Evolutionary conservation across 2,888 invertebrate genomes (phyloP), one percentile per base, ranked within the genome.

Genomic region (Lamellibrachia satsuma): DNA sequence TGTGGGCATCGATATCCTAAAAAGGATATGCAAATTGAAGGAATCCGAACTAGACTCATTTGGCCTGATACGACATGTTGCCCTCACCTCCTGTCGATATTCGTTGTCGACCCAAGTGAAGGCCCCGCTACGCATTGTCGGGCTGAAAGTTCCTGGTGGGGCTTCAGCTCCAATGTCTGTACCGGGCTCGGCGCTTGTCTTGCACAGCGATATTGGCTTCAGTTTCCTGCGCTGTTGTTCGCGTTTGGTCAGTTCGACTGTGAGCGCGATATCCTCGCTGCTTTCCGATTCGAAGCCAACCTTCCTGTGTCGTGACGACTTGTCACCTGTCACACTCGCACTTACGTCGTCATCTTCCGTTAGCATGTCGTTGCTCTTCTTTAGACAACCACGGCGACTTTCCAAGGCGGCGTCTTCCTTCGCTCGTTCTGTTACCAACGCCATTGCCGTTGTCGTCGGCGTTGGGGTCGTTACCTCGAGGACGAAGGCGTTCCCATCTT

Each of bases 181-280:
- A 2, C 75, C 22, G 11, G 22, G 22, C 75, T 75, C 75, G 11
- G n/a, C 75, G 75, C 75, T 75, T 6, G 75, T n/a, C 75, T 75
- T 75, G 22, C 75, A 75, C 75, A 75, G 75, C 75, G 75, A 75
- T 75, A 75, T 75, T 22, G 75, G 75, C 75, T 75, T 75, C 75
- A 75, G n/a, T 75, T 75, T 75, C 75, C 75, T n/a, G 75, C 75
- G 75, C 75, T 75, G 75, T 75, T 75, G 75, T 75, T 75, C 75
- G 15, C 22, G 11, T 75, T 22, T 75, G 6, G 75, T 75, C n/a
- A 75, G 22, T 75, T 75, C 75, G 15, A n/a, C 75, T 75, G 75
- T 75, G 75, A 75, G 22, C 22, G 75, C 75, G 6, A 6, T n/a
- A 15, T 3, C 22, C 75, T 75, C 75, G 75, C 75, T 75, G 75